Evolutionary conservation across 2,113 vertebrate species (phyloP), one percentile per base, ranked within the genome.

Genomic region (Melanerpes aurifrons): DNA sequence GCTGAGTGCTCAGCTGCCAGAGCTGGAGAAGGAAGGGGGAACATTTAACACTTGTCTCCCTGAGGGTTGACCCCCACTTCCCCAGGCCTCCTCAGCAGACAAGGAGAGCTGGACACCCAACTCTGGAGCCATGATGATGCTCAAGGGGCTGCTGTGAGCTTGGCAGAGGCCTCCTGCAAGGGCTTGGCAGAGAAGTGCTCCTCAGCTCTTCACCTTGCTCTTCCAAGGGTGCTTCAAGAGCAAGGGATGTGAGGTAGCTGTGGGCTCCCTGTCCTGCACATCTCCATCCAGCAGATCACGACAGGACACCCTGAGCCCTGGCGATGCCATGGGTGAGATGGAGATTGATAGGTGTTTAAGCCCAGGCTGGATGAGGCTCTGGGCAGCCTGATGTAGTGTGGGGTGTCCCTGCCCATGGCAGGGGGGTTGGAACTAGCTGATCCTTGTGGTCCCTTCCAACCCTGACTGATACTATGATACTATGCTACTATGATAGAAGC

Each of bases 171-270:
- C 29, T 12, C 0, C 0, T 32, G 28, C 62, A 24, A 69, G 9
- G 10, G 5, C 21, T 9, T 0, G 1, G 53, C 17, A 62, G 31
- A 92, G 64, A 31, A 0, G 2, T 0, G 2, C n/a, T n/a, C 48
- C 29, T 37, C 47, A 28, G 13, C 15, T 82, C 29, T n/a, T 22
- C 59, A 28, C 9, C 1, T 1, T 2, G 3, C 7, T 61, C 35
- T 80, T 89, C 53, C 31, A 59, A 61, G 19, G 40, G 13, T 32
- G 5, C 6, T 12, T 18, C n/a, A 50, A 73, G 29, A 92, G 10
- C 31, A 85, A 70, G 25, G n/a, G 10, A 50, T 0, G 0, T 4
- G 12, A 31, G 16, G 13, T 1, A 1, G 45, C 26, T 45, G 37
- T 0, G 0, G 19, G 31, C 17, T 72, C 37, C 54, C 26, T 50